These are phyloP conservation scores for Dasyurus viverrinus DNA, from an alignment of 2,113 vertebrate genomes.

Conservation along the genomic window DNA sequence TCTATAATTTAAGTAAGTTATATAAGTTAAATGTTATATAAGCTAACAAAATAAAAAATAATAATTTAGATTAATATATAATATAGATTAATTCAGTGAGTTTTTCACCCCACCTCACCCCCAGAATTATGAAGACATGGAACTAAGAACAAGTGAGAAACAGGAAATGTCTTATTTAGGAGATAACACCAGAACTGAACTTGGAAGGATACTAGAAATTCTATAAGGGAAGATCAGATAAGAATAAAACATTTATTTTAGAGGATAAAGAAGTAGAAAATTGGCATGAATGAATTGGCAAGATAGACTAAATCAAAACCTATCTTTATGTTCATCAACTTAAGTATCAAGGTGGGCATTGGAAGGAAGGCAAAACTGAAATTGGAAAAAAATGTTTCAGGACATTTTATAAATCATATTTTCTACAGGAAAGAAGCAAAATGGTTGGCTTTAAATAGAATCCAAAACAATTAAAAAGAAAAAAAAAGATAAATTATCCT, in stretches of 20 bases:
- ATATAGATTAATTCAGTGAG: too few relatives aligned
- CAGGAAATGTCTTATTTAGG: neutral
- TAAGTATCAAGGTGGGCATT: neutral
- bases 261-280: neutral
- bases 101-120: too few relatives aligned
- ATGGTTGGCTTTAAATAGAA: neutral
- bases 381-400: neutral
- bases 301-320: neutral
- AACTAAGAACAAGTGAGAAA: neutral
- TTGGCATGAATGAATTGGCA: neutral
- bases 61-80: too few relatives aligned
- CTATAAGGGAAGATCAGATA: neutral
- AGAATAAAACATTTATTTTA: neutral
- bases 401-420: neutral
- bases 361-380: neutral
- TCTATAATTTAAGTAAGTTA: too few relatives aligned
- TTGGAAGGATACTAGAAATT: neutral
- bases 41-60: too few relatives aligned
- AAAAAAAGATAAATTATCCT: neutral
- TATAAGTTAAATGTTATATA: too few relatives aligned
- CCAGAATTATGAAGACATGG: neutral
- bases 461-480: neutral
- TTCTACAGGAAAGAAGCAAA: neutral
- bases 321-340: neutral
- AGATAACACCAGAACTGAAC: neutral